Evolutionary conservation across 1,140 invertebrate genomes (phyloP).

Genomic region (Drosophila mayri): DNA sequence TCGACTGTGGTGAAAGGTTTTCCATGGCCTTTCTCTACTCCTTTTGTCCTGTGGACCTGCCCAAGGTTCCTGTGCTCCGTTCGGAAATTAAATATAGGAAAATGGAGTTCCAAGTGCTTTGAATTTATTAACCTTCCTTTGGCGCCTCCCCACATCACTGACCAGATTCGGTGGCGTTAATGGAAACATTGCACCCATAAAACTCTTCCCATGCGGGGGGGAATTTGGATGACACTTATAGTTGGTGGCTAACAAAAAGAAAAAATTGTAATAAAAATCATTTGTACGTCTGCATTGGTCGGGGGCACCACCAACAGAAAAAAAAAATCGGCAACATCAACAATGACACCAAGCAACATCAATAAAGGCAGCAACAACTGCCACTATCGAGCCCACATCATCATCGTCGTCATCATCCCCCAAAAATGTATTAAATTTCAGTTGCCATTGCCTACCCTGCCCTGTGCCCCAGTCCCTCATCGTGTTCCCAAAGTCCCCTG

Average conservation of each 20-base stretch:
- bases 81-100: conserved; percentile 66
- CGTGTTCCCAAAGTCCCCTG: conserved; percentile 20
- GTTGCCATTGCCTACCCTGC: conserved; percentile 29
- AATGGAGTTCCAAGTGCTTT: conserved; percentile 71
- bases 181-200: conserved; percentile 30
- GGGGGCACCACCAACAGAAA: conserved; percentile 41
- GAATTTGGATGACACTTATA: conserved; percentile 22
- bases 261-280: conserved; percentile 59
- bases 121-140: conserved; percentile 68
- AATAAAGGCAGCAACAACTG: conserved; percentile 52
- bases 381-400: conserved; percentile 37
- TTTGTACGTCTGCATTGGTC: conserved; percentile 55
- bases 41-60: conserved; percentile 9
- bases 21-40: conserved; percentile 31
- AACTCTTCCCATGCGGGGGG: too few species aligned
- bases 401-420: conserved; percentile 52
- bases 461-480: neutral
- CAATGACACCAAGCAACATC: conserved; percentile 58
- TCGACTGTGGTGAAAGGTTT: conserved; percentile 32
- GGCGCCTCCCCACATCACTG: conserved; percentile 2
- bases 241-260: conserved; percentile 25
- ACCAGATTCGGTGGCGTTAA: conserved; percentile 21
- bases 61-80: conserved; percentile 11
- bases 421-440: conserved; percentile 68
- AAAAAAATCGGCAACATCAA: conserved; percentile 48